Conservation (phyloP, 2,888 invertebrate genomes). For the Ophion ellenae region DNA sequence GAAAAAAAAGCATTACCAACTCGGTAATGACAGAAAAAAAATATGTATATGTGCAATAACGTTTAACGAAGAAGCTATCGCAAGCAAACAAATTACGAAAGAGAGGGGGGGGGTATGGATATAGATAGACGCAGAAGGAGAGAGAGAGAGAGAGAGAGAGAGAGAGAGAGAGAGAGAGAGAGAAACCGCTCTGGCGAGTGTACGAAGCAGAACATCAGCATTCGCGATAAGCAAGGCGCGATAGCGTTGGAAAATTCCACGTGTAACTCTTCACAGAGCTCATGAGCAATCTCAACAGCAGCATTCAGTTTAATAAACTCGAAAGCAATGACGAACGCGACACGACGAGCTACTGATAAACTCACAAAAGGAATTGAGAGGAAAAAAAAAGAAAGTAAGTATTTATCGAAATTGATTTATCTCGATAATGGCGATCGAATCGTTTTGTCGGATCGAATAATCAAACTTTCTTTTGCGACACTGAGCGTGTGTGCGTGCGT, state of each 20-base stretch:
- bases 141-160: background rate
- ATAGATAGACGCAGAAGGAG: background rate
- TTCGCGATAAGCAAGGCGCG: constrained; percentile 57
- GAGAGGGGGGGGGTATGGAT: background rate
- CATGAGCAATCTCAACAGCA: constrained; percentile 14
- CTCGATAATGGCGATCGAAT: background rate
- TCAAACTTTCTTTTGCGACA: background rate
- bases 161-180: constrained; percentile 12
- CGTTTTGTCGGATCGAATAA: background rate
- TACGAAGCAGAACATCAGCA: constrained; percentile 47
- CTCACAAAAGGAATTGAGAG: background rate
- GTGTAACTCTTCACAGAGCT: constrained; percentile 31
- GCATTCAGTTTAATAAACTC: constrained; percentile 15
- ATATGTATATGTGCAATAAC: background rate
- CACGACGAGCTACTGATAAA: background rate
- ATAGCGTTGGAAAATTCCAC: constrained; percentile 73
- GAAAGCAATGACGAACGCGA: constrained; percentile 10
- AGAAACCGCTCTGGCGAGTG: constrained; percentile 14
- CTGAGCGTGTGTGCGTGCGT: too few relatives aligned
- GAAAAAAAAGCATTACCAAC: background rate
- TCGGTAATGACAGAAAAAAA: background rate
- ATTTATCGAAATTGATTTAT: constrained; percentile 6
- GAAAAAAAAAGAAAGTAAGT: background rate
- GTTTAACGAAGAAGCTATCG: constrained; percentile 23
- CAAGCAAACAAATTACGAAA: constrained; percentile 35